Evolutionary conservation across 1,140 invertebrate genomes (phyloP), one percentile per base, ranked within the genome.

Genomic region (Drosophila sp.): DNA sequence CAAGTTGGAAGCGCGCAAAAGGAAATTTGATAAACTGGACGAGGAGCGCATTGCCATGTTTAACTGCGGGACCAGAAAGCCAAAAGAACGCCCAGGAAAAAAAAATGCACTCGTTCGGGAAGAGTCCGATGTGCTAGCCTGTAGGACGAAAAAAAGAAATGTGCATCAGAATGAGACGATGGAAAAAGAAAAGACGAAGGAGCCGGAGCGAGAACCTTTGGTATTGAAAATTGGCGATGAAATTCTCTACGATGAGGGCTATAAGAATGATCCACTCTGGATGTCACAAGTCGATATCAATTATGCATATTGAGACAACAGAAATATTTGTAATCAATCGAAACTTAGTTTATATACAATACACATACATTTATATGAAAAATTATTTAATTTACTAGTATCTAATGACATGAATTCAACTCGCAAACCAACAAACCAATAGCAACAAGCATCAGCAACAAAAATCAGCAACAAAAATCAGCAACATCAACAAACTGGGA

Each of bases 221-320:
- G 41, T 72, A 0, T 17, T 73, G 1, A 73, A 41, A 25, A 30
- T 72, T 2, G 71, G 29, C 1, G 60, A 73, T 17, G 30, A 73
- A n/a, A 6, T 65, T 1, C 7, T 73, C 23, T 73, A 73, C 25
- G 69, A 72, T n/a, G 71, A 65, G 55, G 40, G 23, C n/a, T 65
- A 73, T 25, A 60, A 44, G 25, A 10, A 1, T 10, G 68, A 73
- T 17, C 7, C 50, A 1, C 0, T 73, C 11, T 73, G 68, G 60
- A 6, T 27, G 61, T 23, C 38, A 27, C 25, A 27, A 29, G 32
- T 55, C 25, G 30, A 58, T 57, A 0, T 35, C 7, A 35, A 35
- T 35, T 35, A 35, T 25, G 25, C 30, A 5, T 57, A 8, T n/a
- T 25, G 2, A n/a, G 10, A 41, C 11, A n/a, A 17, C 17, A 17